Evolutionary conservation across 2,113 vertebrate genomes (phyloP).

Genomic region (Donacobius atricapilla): DNA sequence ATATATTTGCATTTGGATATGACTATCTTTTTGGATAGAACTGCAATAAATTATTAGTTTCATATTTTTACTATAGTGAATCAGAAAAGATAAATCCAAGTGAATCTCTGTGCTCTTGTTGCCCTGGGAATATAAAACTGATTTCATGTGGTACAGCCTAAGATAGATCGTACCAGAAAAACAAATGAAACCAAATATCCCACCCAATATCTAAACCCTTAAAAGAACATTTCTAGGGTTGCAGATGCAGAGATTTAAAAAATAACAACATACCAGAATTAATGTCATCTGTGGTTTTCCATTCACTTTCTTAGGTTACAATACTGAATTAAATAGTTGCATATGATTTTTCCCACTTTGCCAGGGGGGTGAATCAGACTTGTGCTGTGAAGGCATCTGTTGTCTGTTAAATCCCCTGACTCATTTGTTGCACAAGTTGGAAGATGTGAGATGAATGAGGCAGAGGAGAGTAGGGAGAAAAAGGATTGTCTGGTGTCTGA

Average conservation of each 20-base stretch:
- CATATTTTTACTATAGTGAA: neutral
- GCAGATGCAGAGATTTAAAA: neutral
- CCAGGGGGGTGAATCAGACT: slow-evolving; percentile 27
- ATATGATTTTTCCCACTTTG: slow-evolving; percentile 19
- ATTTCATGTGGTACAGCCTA: neutral
- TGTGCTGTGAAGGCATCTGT: slow-evolving; percentile 35
- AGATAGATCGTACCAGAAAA: neutral
- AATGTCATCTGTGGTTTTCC: neutral
- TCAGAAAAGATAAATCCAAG: neutral
- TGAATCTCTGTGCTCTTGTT: neutral
- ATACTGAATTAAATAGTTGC: slow-evolving; percentile 22
- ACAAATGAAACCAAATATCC: neutral
- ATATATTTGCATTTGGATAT: neutral
- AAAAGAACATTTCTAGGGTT: neutral
- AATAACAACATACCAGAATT: neutral
- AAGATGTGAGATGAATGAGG: slow-evolving; percentile 35
- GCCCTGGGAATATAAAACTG: neutral
- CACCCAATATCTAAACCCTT: neutral
- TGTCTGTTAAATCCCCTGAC: slow-evolving; percentile 56
- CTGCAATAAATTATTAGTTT: neutral
- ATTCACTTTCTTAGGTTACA: slow-evolving; percentile 34
- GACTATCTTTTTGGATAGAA: neutral
- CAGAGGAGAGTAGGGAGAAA: neutral
- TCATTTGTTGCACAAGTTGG: slow-evolving; percentile 23
- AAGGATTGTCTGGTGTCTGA: neutral